These are phyloP conservation scores for Argentina silus DNA, from an alignment of 2,797 vertebrate species.

Conservation along the genomic window DNA sequence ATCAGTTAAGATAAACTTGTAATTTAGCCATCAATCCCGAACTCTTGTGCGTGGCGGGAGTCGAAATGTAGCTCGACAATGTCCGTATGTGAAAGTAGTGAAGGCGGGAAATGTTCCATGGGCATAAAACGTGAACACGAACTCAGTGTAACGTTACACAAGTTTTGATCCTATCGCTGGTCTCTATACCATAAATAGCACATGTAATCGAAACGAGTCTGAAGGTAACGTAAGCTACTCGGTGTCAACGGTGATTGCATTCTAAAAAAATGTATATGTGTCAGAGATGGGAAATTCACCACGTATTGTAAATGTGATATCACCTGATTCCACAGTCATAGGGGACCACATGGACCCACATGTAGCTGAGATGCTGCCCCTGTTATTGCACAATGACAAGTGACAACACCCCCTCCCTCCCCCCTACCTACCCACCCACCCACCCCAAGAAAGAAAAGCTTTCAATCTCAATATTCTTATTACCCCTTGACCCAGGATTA, in stretches of 20 bases:
- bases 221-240: not conserved
- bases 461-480: conserved; percentile 41
- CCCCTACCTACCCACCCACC: not conserved
- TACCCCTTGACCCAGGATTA: conserved; percentile 73
- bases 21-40: conserved; percentile 62
- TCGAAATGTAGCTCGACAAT: conserved; percentile 35
- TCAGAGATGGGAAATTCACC: not conserved
- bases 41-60: conserved; percentile 38
- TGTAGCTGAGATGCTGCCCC: conserved; percentile 1
- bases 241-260: not conserved
- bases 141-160: not conserved
- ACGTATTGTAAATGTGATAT: conserved; percentile 43
- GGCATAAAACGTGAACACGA: not conserved
- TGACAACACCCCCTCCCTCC: not conserved
- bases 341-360: conserved; percentile 20
- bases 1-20: conserved; percentile 59
- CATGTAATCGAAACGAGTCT: not conserved
- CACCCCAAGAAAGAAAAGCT: not conserved
- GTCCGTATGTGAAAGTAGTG: conserved; percentile 29
- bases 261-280: not conserved
- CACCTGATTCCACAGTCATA: conserved; percentile 32
- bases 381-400: conserved; percentile 19
- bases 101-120: conserved; percentile 19
- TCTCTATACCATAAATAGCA: not conserved
- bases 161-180: not conserved